These are phyloP conservation scores for Synanthedon vespiformis DNA, from an alignment of 2,888 invertebrate species.

Conservation along the genomic window DNA sequence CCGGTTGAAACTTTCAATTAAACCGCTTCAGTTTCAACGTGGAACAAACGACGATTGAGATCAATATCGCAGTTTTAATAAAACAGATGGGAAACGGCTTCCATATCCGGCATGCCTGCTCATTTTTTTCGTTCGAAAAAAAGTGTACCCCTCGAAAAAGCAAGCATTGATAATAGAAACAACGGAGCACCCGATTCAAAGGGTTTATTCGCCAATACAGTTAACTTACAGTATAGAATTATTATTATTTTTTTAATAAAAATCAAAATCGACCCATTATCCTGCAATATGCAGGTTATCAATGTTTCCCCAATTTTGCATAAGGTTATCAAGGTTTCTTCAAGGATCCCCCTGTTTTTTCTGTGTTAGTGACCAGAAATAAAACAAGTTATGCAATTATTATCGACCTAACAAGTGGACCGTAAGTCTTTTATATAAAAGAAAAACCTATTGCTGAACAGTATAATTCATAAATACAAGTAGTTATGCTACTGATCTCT, in stretches of 20 bases:
- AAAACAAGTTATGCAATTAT: no score
- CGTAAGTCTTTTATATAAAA: no score
- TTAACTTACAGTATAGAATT: background rate
- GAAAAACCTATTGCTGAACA: no score
- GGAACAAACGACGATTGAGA: conserved; percentile 41
- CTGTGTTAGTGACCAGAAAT: no score
- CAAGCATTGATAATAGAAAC: conserved; percentile 63
- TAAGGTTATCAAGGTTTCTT: no score
- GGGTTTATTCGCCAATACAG: conserved; percentile 27
- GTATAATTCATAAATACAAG: no score
- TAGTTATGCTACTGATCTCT: background rate
- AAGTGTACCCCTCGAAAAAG: conserved; percentile 40
- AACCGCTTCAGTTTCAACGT: conserved; percentile 19
- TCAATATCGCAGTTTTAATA: conserved; percentile 65
- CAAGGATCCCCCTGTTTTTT: no score
- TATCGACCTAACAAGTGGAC: no score
- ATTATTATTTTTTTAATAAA: no score
- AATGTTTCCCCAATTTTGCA: no score
- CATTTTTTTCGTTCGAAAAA: conserved; percentile 27
- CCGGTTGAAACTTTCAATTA: conserved; percentile 47
- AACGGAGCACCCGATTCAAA: conserved; percentile 48
- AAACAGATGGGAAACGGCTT: conserved; percentile 58
- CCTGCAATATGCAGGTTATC: no score
- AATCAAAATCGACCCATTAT: no score
- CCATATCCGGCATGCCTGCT: conserved; percentile 53